Evolutionary conservation across 1,140 invertebrate species (phyloP).

Genomic region (Popillia japonica): DNA sequence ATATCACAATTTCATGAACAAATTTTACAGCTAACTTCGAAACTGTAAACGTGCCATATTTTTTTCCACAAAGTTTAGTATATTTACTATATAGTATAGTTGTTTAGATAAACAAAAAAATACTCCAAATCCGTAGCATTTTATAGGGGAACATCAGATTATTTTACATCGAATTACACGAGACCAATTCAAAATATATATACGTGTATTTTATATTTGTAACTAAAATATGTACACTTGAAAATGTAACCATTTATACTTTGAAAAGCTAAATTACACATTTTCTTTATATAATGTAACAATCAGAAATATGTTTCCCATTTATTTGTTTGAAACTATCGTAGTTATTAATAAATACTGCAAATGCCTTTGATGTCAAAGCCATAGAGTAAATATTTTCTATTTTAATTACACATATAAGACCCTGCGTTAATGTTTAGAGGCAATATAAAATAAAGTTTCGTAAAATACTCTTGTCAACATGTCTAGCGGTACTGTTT

Average conservation of each 20-base stretch:
- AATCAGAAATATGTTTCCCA: too few species aligned
- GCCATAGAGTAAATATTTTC: constrained; percentile 3
- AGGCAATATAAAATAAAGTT: too few species aligned
- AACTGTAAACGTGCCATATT: constrained; percentile 8
- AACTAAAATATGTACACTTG: too few species aligned
- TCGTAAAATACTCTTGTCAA: too few species aligned
- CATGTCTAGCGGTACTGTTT: not conserved
- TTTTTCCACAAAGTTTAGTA: not conserved
- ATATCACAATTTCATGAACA: constrained; percentile 32
- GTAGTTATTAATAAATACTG: not conserved
- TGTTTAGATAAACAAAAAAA: too few species aligned
- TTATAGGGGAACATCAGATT: not conserved
- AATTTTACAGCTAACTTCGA: constrained; percentile 18
- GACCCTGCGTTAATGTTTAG: not conserved
- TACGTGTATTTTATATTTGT: not conserved
- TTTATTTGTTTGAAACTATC: too few species aligned
- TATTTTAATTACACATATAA: not conserved
- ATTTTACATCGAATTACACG: not conserved
- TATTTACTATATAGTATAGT: not conserved
- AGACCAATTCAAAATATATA: not conserved
- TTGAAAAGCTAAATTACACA: too few species aligned
- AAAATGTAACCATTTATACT: too few species aligned
- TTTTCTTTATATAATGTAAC: too few species aligned
- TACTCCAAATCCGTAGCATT: not conserved
- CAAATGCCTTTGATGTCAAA: constrained; percentile 13